phyloP scores from a whole-genome alignment of 2,113 vertebrate genomes.

The Loxodonta africana region DNA sequence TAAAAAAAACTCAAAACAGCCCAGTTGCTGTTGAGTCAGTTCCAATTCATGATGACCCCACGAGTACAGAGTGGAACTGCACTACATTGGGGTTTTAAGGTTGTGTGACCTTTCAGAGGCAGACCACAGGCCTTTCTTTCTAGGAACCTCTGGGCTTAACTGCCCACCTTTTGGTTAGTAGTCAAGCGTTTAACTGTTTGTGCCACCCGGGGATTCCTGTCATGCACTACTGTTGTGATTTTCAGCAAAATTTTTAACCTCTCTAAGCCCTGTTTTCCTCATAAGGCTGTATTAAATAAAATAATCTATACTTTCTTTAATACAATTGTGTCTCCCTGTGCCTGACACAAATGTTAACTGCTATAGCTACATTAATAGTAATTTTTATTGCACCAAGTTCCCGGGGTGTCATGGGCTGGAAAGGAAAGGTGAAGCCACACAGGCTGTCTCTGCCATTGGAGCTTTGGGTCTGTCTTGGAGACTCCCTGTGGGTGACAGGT shows the following conservation, averaged over 20 bases:
- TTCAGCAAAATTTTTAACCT: slow-evolving; percentile 30
- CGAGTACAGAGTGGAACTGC: not conserved
- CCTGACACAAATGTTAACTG: not conserved
- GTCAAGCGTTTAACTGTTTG: not conserved
- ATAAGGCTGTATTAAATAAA: not conserved
- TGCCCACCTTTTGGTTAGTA: not conserved
- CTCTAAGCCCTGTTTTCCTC: not conserved
- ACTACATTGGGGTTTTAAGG: not conserved
- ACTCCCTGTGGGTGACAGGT: not conserved
- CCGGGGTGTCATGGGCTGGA: not conserved
- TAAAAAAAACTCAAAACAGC: not conserved
- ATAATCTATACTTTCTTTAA: not conserved
- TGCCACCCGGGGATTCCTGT: not conserved
- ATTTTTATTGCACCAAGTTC: slow-evolving; percentile 54
- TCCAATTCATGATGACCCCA: not conserved
- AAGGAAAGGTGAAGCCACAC: not conserved
- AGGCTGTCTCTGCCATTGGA: not conserved
- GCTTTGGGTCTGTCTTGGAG: not conserved
- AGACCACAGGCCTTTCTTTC: not conserved
- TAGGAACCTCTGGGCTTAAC: not conserved
- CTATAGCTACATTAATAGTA: not conserved
- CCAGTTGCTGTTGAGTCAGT: not conserved
- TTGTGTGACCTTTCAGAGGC: not conserved
- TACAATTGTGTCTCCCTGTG: not conserved
- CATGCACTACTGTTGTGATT: not conserved